Conservation (phyloP, 2,113 vertebrate genomes). For the Gymnogyps californianus region DNA sequence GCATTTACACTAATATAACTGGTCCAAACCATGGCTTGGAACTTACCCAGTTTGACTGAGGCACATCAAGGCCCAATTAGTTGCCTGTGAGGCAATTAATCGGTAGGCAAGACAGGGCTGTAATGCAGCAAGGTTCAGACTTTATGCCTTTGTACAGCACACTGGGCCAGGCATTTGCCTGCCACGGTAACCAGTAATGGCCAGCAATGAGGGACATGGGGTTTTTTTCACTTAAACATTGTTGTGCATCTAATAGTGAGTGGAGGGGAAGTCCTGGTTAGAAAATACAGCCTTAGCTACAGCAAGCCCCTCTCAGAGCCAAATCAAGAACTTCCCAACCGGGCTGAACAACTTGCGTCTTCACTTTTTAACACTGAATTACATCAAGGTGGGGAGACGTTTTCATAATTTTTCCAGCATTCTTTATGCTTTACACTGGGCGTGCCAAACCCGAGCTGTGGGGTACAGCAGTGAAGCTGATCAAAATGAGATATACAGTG, state of each 20-base stretch:
- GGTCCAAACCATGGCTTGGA: background rate
- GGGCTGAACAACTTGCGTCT: background rate
- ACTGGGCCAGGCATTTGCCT: background rate
- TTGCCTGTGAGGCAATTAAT: background rate
- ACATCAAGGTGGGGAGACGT: background rate
- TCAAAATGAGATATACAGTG: constrained; percentile 38
- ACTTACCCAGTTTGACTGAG: background rate
- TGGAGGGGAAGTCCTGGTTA: background rate
- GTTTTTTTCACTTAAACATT: background rate
- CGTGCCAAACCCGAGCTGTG: background rate
- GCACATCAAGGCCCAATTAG: background rate
- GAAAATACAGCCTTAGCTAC: background rate
- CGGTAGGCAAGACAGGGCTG: background rate
- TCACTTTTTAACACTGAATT: background rate
- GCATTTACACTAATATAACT: background rate
- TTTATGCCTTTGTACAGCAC: background rate
- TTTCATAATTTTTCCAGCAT: background rate
- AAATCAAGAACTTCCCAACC: background rate
- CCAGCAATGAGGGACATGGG: background rate
- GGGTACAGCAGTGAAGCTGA: background rate
- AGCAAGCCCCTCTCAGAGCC: background rate
- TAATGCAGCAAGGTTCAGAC: background rate
- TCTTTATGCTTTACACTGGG: background rate
- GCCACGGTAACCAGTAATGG: fast-evolving
- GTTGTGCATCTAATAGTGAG: background rate